Evolutionary conservation across 1,140 invertebrate species (phyloP), one percentile per base, ranked within the genome.

Genomic region (Stegodyphus dumicola): DNA sequence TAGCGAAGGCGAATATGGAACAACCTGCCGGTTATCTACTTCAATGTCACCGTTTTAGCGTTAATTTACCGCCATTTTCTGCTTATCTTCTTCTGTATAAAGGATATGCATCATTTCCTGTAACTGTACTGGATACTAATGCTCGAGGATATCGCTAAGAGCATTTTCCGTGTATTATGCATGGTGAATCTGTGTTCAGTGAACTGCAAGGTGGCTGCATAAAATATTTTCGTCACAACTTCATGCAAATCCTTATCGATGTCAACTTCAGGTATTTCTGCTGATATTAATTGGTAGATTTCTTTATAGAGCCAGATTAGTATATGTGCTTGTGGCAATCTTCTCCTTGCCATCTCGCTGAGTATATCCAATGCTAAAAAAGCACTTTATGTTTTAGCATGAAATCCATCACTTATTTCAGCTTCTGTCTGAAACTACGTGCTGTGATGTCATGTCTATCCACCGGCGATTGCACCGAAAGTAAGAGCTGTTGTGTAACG

Each of bases 151-250:
- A 60, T 15, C 15, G 9, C 15, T 60, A 11, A 15, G 56, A 11
- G 15, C 56, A 60, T 60, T 60, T 60, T 60, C 4, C 56, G 9
- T 5, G 9, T 15, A 11, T 60, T 5, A 60, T 60, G 15, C 56
- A 60, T 60, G 56, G 1, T 60, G 1, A 60, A 11, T 9, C 9
- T 15, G 15, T 9, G 5, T 93, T 93, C 0, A 90, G 65, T 53
- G 54, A 6, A 52, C 91, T 92, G 89, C 92, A 93, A 66, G 92
- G 92, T 54, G 91, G 91, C 90, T 93, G 92, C 80, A 92, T 91
- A 92, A 92, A 92, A 77, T 91, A 33, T 90, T 67, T 67, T 67
- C 0, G 17, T 74, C 52, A 73, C 13, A 73, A 56, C 51, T 75
- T 60, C 69, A 64, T 83, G 64, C n/a, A 53, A 66, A 60, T 79